Percentiles rank a stretch among this genome's conserved stretches.
phyloP scores from a whole-genome alignment of 1,140 invertebrate species.

The Theocolax elegans region DNA sequence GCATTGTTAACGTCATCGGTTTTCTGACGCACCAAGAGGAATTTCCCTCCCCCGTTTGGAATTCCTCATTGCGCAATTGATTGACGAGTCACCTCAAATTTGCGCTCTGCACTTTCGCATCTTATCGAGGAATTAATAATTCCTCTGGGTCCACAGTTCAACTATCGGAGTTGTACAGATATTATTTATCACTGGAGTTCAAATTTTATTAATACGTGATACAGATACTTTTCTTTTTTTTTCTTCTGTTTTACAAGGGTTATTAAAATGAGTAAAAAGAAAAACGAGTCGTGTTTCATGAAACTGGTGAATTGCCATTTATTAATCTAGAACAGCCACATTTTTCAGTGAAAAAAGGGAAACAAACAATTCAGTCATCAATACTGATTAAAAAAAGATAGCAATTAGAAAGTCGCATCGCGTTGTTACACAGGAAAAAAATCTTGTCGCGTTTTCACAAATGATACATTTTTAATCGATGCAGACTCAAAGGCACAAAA shows the following conservation, averaged over 20 bases:
- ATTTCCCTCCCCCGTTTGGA: neutral
- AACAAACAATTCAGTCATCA: slow-evolving; percentile 59
- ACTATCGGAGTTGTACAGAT: too few relatives aligned
- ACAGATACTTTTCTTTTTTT: slow-evolving; percentile 26
- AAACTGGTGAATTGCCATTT: slow-evolving; percentile 50
- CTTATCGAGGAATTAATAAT: too few relatives aligned
- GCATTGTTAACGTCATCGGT: slow-evolving; percentile 5
- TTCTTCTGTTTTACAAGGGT: slow-evolving; percentile 19
- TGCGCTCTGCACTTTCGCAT: neutral
- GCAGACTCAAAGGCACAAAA: slow-evolving; percentile 61
- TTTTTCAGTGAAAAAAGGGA: slow-evolving; percentile 50
- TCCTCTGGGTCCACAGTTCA: too few relatives aligned
- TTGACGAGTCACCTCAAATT: too few relatives aligned
- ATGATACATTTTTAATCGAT: slow-evolving; percentile 54
- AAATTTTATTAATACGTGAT: neutral
- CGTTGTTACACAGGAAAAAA: slow-evolving; percentile 49
- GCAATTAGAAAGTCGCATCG: slow-evolving; percentile 46
- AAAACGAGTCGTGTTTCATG: slow-evolving; percentile 23
- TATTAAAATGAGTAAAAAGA: slow-evolving; percentile 2
- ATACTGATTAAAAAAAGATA: slow-evolving; percentile 53
- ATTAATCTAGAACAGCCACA: slow-evolving; percentile 65
- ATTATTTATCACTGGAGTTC: too few relatives aligned
- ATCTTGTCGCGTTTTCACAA: slow-evolving; percentile 55
- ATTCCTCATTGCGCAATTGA: slow-evolving; percentile 2
- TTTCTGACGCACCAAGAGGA: slow-evolving; percentile 14